Percentiles rank a stretch among this genome's conserved stretches.
phyloP scores from a whole-genome alignment of 2,797 vertebrate species.

The Hemitrygon akajei region DNA sequence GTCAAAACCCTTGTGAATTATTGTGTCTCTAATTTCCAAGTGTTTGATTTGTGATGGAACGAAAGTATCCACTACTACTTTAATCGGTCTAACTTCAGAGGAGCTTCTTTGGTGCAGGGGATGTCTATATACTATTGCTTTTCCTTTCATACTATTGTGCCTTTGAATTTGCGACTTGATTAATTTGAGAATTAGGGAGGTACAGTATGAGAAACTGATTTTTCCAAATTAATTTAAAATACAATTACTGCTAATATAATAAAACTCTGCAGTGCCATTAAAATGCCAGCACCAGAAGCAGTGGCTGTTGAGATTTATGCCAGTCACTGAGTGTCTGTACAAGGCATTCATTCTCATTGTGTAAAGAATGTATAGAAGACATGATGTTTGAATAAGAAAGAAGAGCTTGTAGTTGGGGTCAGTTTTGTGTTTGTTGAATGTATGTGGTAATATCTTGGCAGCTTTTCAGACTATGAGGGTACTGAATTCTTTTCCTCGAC shows the following conservation, averaged over 20 bases:
- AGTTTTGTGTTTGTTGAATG: not conserved
- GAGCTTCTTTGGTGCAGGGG: not conserved
- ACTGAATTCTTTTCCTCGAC: not conserved
- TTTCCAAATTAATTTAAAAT: not conserved
- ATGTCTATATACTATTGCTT: not conserved
- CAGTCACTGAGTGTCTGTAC: not conserved
- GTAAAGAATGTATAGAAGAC: too few species aligned
- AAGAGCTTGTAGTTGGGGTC: too few species aligned
- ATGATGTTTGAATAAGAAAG: not conserved
- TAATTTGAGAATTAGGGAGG: not conserved
- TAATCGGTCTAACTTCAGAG: not conserved
- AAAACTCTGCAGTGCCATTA: not conserved
- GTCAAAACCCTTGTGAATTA: not conserved
- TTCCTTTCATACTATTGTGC: not conserved
- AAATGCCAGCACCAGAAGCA: not conserved
- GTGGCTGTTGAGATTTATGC: not conserved
- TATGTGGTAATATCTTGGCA: not conserved
- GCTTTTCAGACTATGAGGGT: not conserved
- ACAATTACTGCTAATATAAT: not conserved
- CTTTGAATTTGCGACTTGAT: not conserved
- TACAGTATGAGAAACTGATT: not conserved
- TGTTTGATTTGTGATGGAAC: not conserved
- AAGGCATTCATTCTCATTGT: slow-evolving; percentile 1
- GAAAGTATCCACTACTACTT: too few species aligned
- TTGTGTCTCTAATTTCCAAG: not conserved